Conservation (phyloP, 2,888 invertebrate genomes). For the Platycheirus rosarum region DNA sequence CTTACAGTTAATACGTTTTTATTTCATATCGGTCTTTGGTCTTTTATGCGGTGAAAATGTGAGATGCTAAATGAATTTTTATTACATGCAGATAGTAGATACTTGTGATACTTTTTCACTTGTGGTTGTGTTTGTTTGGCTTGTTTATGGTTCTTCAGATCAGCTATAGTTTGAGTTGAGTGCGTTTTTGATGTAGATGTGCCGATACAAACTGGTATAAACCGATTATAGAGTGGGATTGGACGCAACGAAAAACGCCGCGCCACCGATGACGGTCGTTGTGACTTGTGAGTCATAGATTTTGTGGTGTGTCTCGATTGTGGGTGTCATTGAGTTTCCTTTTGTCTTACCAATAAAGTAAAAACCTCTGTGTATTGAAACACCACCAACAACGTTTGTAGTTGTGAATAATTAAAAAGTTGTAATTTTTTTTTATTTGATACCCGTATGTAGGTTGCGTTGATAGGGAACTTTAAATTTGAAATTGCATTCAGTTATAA, state of each 20-base stretch:
- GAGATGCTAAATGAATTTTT: slow-evolving; percentile 32
- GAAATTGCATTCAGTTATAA: too few relatives aligned
- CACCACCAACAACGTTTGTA: too few relatives aligned
- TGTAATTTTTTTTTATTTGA: neutral
- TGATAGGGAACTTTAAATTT: too few relatives aligned
- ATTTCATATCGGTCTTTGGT: slow-evolving; percentile 2
- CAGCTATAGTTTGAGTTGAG: slow-evolving; percentile 27
- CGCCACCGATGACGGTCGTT: neutral
- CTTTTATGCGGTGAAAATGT: slow-evolving; percentile 1
- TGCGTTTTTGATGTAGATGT: neutral
- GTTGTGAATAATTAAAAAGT: neutral
- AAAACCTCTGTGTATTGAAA: neutral
- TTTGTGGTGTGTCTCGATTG: slow-evolving; percentile 22
- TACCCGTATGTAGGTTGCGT: too few relatives aligned
- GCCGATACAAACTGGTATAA: slow-evolving; percentile 51
- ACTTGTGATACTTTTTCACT: slow-evolving; percentile 8
- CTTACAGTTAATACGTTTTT: neutral
- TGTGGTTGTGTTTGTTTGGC: slow-evolving; percentile 4
- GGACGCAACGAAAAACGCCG: slow-evolving; percentile 8
- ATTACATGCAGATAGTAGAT: neutral
- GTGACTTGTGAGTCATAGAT: slow-evolving; percentile 20
- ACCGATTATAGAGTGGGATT: slow-evolving; percentile 67
- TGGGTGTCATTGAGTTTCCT: slow-evolving; percentile 18
- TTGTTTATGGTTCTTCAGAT: slow-evolving; percentile 15
- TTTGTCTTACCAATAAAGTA: neutral